Evolutionary conservation across 2,888 invertebrate genomes (phyloP).

Genomic region (Bembecia ichneumoniformis): DNA sequence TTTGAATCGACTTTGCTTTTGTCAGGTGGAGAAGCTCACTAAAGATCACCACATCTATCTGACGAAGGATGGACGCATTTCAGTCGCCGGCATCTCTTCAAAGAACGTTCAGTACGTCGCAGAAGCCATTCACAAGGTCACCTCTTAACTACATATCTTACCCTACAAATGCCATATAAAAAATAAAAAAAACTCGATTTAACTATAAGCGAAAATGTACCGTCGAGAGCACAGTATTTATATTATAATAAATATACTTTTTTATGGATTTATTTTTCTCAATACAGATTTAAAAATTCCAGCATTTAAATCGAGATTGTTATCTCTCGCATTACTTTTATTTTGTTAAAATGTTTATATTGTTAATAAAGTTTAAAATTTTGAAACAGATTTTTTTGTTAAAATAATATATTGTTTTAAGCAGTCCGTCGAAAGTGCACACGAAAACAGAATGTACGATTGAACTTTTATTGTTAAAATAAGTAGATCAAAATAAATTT

Average conservation of each 20-base stretch:
- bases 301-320: slow-evolving; percentile 7
- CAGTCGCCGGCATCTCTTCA: slow-evolving; percentile 95
- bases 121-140: slow-evolving; percentile 92
- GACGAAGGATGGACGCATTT: slow-evolving; percentile 98
- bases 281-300: slow-evolving; percentile 15
- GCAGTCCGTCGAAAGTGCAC: slow-evolving; percentile 5
- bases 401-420: neutral
- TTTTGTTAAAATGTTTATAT: slow-evolving; percentile 10
- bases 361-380: neutral
- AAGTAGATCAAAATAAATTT: slow-evolving; percentile 66
- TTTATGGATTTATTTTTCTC: slow-evolving; percentile 9
- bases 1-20: too few species aligned
- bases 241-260: neutral
- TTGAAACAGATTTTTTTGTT: slow-evolving; percentile 16
- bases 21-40: slow-evolving; percentile 85
- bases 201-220: neutral
- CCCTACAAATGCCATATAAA: too few species aligned
- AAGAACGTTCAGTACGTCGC: slow-evolving; percentile 96
- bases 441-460: slow-evolving; percentile 17
- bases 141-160: slow-evolving; percentile 32
- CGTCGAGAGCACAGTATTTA: neutral
- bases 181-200: too few species aligned
- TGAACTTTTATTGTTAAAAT: neutral
- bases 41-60: slow-evolving; percentile 95
- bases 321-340: slow-evolving; percentile 15